Evolutionary conservation across 1,140 invertebrate genomes (phyloP).

Genomic region (Dermatophagoides farinae): DNA sequence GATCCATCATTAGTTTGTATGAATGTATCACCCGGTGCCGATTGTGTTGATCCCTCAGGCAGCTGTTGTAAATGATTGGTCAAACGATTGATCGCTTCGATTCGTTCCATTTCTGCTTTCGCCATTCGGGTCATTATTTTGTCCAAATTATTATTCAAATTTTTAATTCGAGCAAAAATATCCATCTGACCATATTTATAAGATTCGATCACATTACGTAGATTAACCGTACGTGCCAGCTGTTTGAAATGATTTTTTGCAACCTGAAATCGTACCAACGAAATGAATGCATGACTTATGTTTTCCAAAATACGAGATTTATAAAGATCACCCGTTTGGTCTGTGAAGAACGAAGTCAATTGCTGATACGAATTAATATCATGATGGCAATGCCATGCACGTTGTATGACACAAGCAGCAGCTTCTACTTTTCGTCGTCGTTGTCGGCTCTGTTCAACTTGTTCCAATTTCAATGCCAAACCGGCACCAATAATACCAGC

Average conservation of each 20-base stretch:
- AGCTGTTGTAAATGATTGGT: background rate
- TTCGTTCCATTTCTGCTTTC: background rate
- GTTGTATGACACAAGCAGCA: background rate
- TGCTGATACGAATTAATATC: background rate
- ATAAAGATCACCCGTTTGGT: constrained; percentile 1
- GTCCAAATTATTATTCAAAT: background rate
- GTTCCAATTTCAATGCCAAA: constrained; percentile 7
- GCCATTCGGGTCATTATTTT: background rate
- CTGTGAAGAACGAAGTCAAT: background rate
- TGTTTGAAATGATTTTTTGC: constrained; percentile 2
- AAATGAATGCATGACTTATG: constrained; percentile 1
- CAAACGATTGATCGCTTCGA: constrained; percentile 1
- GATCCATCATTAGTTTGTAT: too few species aligned
- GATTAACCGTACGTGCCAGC: background rate
- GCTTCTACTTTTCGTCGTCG: background rate
- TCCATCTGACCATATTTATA: constrained; percentile 10
- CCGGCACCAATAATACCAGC: constrained; percentile 12
- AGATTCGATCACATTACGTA: constrained; percentile 2
- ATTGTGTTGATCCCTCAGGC: background rate
- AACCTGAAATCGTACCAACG: background rate
- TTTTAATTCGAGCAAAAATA: background rate
- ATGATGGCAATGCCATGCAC: background rate
- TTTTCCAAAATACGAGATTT: background rate
- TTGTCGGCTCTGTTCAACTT: constrained; percentile 1
- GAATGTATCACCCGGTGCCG: too few species aligned